A percentile compares a stretch with the other conserved stretches of the same genome.
Conservation (phyloP, 2,797 vertebrate genomes). For the Thaleichthys pacificus region DNA sequence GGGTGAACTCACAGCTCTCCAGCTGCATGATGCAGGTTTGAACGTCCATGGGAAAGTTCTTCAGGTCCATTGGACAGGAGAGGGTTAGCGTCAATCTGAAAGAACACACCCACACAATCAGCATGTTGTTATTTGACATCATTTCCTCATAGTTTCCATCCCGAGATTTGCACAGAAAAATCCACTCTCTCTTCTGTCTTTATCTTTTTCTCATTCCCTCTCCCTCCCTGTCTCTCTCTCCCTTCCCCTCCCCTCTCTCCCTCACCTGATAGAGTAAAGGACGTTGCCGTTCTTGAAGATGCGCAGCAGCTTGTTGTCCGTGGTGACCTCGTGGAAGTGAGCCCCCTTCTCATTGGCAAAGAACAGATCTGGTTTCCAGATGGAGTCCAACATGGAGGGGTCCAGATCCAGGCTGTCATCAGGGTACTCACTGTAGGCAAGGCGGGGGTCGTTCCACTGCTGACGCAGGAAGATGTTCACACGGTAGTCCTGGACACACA, state of each 20-base stretch:
- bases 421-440: conserved; percentile 83
- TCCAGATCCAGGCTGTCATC: conserved; percentile 84
- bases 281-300: conserved; percentile 86
- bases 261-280: conserved; percentile 84
- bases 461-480: conserved; percentile 87
- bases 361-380: conserved; percentile 86
- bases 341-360: conserved; percentile 86
- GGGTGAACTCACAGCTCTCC: conserved; percentile 80
- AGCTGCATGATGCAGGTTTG: conserved; percentile 85
- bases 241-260: no score
- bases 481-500: conserved; percentile 80
- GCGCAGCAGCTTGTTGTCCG: conserved; percentile 82
- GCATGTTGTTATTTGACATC: background rate
- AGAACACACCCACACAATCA: background rate
- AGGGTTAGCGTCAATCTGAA: conserved; percentile 82
- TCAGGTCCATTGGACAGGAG: conserved; percentile 85
- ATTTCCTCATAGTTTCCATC: no score
- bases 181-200: background rate
- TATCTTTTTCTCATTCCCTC: background rate
- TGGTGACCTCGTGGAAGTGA: conserved; percentile 84
- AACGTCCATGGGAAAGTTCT: conserved; percentile 87
- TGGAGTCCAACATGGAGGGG: conserved; percentile 85
- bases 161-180: background rate
- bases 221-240: no score
- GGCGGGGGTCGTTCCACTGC: conserved; percentile 82